These are phyloP conservation scores for Emberiza fucata DNA, from an alignment of 2,113 vertebrate species.

Conservation along the genomic window DNA sequence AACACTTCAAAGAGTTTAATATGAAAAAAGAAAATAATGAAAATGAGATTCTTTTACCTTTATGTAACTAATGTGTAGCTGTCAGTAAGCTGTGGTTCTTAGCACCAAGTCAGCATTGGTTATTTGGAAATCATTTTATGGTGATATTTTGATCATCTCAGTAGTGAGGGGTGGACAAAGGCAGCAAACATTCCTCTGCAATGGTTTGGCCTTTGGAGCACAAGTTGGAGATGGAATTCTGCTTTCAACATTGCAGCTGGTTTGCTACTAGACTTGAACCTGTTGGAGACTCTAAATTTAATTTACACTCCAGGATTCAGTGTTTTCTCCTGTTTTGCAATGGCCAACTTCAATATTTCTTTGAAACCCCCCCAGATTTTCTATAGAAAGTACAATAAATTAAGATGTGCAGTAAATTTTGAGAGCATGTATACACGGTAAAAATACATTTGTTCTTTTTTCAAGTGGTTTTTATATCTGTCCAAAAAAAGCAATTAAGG, in stretches of 20 bases:
- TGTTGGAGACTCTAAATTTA: background rate
- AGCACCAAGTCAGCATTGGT: background rate
- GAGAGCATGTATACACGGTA: background rate
- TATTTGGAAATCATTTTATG: background rate
- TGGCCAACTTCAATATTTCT: background rate
- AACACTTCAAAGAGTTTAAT: background rate
- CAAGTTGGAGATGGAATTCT: background rate
- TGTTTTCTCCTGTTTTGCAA: background rate
- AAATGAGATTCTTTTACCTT: background rate
- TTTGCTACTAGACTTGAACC: background rate
- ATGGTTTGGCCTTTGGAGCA: background rate
- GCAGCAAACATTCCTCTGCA: background rate
- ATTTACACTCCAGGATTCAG: background rate
- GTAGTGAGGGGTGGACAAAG: background rate
- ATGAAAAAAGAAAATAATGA: background rate
- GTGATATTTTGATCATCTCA: background rate
- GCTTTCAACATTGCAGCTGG: background rate
- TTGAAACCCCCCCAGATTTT: fast-evolving
- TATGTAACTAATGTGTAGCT: background rate
- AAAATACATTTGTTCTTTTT: background rate
- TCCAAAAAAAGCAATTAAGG: background rate
- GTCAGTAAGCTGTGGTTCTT: background rate
- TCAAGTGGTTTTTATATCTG: background rate
- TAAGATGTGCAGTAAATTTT: background rate
- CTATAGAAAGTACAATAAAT: background rate